Conservation (phyloP, 2,113 vertebrate species). For the rat (Rattus norvegicus) region DNA sequence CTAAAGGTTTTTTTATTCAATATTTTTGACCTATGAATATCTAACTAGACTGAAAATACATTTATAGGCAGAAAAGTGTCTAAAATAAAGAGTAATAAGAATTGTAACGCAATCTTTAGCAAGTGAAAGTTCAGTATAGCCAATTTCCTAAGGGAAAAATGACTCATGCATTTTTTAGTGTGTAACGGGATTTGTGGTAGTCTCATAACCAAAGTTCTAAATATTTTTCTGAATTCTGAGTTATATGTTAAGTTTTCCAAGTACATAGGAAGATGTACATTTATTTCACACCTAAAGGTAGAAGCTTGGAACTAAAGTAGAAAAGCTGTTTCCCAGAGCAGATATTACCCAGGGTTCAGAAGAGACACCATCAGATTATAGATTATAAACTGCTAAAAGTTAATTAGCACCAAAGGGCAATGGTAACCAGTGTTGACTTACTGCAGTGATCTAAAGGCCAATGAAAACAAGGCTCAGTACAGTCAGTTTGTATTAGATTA, state of each 20-base stretch:
- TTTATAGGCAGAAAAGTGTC: background rate
- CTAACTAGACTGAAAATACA: background rate
- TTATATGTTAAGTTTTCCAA: background rate
- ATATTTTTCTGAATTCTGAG: slow-evolving; percentile 24
- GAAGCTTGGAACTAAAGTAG: slow-evolving; percentile 23
- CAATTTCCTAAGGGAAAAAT: background rate
- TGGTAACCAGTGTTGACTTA: slow-evolving; percentile 51
- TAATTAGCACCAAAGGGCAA: slow-evolving; percentile 30
- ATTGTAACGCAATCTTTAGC: slow-evolving; percentile 3
- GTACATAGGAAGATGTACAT: background rate
- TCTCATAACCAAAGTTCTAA: background rate
- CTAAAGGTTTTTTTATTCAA: background rate
- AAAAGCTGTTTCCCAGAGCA: slow-evolving; percentile 23
- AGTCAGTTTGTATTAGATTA: background rate
- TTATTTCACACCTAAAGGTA: slow-evolving; percentile 34
- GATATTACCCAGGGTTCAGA: slow-evolving; percentile 12
- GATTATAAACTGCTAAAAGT: slow-evolving; percentile 60
- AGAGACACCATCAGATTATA: background rate
- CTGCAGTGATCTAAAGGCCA: background rate
- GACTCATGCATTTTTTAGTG: background rate
- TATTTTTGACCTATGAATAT: background rate
- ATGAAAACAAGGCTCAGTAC: background rate
- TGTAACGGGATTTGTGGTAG: background rate
- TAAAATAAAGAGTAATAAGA: background rate
- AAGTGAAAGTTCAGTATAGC: background rate